Evolutionary conservation across 1,140 invertebrate genomes (phyloP).

Genomic region (Lasioglossum baleicum): DNA sequence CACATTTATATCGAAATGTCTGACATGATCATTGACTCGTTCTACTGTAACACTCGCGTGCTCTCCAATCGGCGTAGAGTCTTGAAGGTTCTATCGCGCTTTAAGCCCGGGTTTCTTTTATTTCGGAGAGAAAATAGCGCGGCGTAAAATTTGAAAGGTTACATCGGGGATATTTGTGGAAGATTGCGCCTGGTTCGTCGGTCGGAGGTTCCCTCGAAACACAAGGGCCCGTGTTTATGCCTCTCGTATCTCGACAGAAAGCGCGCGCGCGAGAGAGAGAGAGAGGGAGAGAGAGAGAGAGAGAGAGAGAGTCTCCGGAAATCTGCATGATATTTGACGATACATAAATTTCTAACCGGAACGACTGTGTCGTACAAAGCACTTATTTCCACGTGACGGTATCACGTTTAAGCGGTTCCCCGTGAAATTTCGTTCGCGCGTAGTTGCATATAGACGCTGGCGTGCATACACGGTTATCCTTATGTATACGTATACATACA

Average conservation of each 20-base stretch:
- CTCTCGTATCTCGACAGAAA: too few relatives aligned
- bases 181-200: not conserved
- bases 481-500: not conserved
- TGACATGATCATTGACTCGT: too few relatives aligned
- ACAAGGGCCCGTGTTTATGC: not conserved
- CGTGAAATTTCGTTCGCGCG: conserved; percentile 53
- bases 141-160: not conserved
- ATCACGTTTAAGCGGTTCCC: conserved; percentile 53
- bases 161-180: not conserved
- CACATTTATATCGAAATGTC: too few relatives aligned
- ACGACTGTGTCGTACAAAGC: conserved; percentile 53
- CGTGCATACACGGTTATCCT: too few relatives aligned
- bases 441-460: not conserved
- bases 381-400: conserved; percentile 60
- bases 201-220: not conserved
- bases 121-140: not conserved
- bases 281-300: too few relatives aligned
- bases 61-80: too few relatives aligned
- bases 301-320: conserved; percentile 1
- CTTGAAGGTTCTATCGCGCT: too few relatives aligned
- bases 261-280: too few relatives aligned
- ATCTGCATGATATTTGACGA: conserved; percentile 63
- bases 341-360: conserved; percentile 51
- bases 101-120: not conserved
- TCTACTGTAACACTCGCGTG: too few relatives aligned